Base-by-base conservation (phyloP, 2,797 vertebrate genomes). In the Oreonectes daqikongensis region DNA sequence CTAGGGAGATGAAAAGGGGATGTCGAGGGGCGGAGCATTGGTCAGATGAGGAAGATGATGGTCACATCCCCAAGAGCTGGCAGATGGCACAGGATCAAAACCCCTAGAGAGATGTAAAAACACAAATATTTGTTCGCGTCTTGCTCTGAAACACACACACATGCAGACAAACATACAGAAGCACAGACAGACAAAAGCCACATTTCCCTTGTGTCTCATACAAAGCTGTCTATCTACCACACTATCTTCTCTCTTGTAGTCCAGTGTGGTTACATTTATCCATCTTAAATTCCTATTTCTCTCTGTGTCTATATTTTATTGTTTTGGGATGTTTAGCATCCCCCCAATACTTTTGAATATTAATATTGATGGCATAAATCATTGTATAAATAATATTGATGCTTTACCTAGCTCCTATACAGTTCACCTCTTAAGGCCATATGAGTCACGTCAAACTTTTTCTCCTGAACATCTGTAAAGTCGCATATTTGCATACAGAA, bases 31-130 rank as follows among this genome's bases (percentile, higher is more conserved):
- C 46, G 84, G 88, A 85, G 81, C 78, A 88, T 79, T 84, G 78
- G 88, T 90, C 85, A 85, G 81, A 84, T 87, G 80, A 81, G 82
- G 84, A 90, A 89, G 85, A 75, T 77, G 78, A 80, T 66, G 82
- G 70, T 69, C 75, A 26, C 81, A 86, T 88, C 84, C 85, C 87
- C 88, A 86, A 66, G 80, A 87, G 84, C 84, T 87, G 84, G 87
- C 91, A 92, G 90, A 91, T 92, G 90, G 89, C 89, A 88, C 83
- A 82, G 82, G 88, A 84, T 90, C 86, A 87, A 90, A 89, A 69
- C 85, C 88, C 87, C 85, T 79, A 84, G 87, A 90, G 87, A 86
- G 87, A 86, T 79, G 74, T 46, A 73, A 77, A 83, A 83, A 83
- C 79, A 81, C 77, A 85, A 83, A 83, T 85, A 81, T 85, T 84